Percentiles rank a stretch among this genome's conserved stretches.
These are phyloP conservation scores for Schizaphis graminum DNA, from an alignment of 2,888 invertebrate genomes.

Conservation along the genomic window DNA sequence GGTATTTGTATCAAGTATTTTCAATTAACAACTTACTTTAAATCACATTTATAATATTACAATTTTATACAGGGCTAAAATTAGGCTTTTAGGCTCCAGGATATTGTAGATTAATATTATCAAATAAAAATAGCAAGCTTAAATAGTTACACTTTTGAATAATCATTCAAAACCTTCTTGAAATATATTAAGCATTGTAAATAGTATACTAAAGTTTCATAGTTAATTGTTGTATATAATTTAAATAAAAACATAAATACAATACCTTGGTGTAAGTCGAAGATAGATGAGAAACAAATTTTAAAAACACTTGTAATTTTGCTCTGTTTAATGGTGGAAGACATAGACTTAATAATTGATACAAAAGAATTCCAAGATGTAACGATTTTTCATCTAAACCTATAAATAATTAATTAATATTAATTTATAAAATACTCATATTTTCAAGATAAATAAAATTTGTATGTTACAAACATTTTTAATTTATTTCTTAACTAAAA, in stretches of 20 bases:
- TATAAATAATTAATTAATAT: slow-evolving; percentile 25
- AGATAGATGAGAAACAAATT: slow-evolving; percentile 46
- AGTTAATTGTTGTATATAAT: background rate
- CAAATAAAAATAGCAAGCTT: background rate
- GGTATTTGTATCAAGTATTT: background rate
- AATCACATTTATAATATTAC: background rate
- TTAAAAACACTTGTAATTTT: slow-evolving; percentile 54
- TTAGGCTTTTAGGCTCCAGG: background rate
- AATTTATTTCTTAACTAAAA: background rate
- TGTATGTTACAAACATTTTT: background rate
- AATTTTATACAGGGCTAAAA: no score
- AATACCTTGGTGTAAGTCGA: slow-evolving; percentile 45
- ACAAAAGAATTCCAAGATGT: slow-evolving; percentile 53
- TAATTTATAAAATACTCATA: background rate
- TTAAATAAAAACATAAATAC: background rate
- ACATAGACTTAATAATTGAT: slow-evolving; percentile 52
- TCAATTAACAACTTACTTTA: background rate
- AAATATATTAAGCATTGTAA: background rate
- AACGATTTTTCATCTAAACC: slow-evolving; percentile 56
- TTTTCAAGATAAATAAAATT: background rate
- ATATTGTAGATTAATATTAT: background rate
- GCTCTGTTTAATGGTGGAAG: slow-evolving; percentile 59
- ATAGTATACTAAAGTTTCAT: background rate
- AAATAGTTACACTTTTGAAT: background rate
- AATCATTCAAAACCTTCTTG: background rate